phyloP scores from a whole-genome alignment of 2,888 invertebrate species.

The Idaea straminata region DNA sequence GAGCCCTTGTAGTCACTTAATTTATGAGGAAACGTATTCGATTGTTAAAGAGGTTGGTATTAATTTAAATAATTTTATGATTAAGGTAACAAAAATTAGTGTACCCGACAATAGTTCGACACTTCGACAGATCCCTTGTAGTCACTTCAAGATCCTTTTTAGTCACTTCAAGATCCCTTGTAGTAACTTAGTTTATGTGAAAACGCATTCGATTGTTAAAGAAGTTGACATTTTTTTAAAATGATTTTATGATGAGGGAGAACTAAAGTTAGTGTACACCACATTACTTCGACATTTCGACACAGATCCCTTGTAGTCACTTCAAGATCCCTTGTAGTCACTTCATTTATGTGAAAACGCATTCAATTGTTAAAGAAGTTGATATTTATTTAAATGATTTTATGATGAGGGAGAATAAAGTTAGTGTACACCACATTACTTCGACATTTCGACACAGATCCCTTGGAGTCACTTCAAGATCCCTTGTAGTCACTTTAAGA shows the following conservation, averaged over 20 bases:
- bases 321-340: too few relatives aligned
- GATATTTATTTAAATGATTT: constrained; percentile 42
- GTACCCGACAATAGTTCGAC: constrained; percentile 60
- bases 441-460: constrained; percentile 57
- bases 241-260: constrained; percentile 34
- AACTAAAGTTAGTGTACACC: background rate
- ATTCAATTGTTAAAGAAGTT: constrained; percentile 48
- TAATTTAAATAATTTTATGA: constrained; percentile 42
- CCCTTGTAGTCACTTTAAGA: constrained; percentile 54
- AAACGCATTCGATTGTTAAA: background rate
- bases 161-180: constrained; percentile 43
- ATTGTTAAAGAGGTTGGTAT: constrained; percentile 39
- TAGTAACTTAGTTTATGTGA: too few relatives aligned
- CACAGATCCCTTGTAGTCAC: constrained; percentile 46
- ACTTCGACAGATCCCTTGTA: constrained; percentile 57
- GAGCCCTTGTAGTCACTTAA: constrained; percentile 56
- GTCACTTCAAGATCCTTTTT: constrained; percentile 60
- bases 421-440: constrained; percentile 55
- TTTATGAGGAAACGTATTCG: too few relatives aligned
- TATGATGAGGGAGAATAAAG: constrained; percentile 39
- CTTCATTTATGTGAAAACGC: constrained; percentile 18
- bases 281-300: constrained; percentile 45
- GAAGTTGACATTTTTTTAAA: constrained; percentile 23
- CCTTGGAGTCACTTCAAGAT: constrained; percentile 59
- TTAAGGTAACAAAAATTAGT: constrained; percentile 43